A percentile compares a stretch with the other conserved stretches of the same genome.
These are phyloP conservation scores for Oryzias dopingdopingensis DNA, from an alignment of 2,797 vertebrate species.

Conservation along the genomic window DNA sequence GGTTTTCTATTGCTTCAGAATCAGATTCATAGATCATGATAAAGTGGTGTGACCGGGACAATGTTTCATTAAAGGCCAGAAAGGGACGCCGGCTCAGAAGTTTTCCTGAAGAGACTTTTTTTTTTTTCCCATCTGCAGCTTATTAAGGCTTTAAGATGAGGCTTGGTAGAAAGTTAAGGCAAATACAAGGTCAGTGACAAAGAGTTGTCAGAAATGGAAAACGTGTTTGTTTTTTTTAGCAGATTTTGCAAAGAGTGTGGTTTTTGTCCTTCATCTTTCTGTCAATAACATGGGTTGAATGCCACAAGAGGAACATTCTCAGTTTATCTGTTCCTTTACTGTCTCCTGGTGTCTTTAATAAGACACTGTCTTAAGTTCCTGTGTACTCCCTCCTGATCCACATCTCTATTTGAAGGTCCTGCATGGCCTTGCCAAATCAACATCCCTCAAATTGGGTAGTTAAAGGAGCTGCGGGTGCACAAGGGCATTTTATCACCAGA, in stretches of 20 bases:
- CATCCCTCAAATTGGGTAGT: conserved; percentile 76
- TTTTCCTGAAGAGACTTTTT: conserved; percentile 49
- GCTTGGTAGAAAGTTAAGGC: conserved; percentile 26
- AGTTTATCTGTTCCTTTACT: conserved; percentile 32
- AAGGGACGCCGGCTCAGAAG: conserved; percentile 45
- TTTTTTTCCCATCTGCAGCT: conserved; percentile 48
- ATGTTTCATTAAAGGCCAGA: conserved; percentile 76
- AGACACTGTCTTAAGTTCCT: conserved; percentile 46
- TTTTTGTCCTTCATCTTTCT: conserved; percentile 31
- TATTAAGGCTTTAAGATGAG: conserved; percentile 41
- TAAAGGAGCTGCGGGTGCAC: conserved; percentile 70
- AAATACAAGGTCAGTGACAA: conserved; percentile 41
- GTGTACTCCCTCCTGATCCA: conserved; percentile 54
- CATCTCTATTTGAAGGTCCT: conserved; percentile 74
- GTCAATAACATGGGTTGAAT: conserved; percentile 18
- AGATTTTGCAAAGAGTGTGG: background rate
- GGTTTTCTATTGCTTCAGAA: conserved; percentile 85
- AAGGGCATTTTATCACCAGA: conserved; percentile 76
- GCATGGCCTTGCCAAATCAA: conserved; percentile 70
- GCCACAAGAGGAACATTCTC: conserved; percentile 23
- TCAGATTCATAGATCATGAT: conserved; percentile 85
- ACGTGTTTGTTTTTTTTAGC: background rate
- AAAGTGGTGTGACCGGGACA: conserved; percentile 70
- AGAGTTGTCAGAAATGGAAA: conserved; percentile 31
- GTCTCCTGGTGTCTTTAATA: conserved; percentile 53